phyloP scores from a whole-genome alignment of 2,888 invertebrate genomes.

The Sesamia inferens region DNA sequence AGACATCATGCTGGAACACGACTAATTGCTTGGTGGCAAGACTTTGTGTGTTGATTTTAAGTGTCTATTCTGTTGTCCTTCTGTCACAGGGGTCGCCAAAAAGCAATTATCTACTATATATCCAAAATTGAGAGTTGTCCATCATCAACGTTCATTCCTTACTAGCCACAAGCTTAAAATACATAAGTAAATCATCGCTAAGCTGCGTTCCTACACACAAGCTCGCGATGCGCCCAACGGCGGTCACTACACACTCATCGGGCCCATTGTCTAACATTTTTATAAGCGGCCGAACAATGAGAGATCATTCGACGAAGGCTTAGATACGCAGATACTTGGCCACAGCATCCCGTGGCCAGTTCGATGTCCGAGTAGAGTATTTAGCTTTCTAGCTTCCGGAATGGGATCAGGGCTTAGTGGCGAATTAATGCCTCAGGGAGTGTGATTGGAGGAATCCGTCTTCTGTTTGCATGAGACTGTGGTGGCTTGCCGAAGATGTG shows the following conservation, averaged over 20 bases:
- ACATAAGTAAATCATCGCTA: slow-evolving; percentile 30
- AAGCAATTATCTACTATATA: background rate
- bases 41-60: background rate
- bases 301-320: slow-evolving; percentile 71
- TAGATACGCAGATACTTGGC: slow-evolving; percentile 63
- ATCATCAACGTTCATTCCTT: too few relatives aligned
- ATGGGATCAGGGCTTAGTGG: slow-evolving; percentile 40
- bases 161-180: background rate
- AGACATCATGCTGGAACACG: too few relatives aligned
- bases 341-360: slow-evolving; percentile 53
- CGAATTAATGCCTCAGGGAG: slow-evolving; percentile 14
- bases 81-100: background rate
- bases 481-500: background rate
- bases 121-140: background rate
- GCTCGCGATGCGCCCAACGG: slow-evolving; percentile 66
- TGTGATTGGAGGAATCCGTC: slow-evolving; percentile 5
- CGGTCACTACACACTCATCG: slow-evolving; percentile 71
- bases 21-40: too few relatives aligned
- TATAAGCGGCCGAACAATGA: slow-evolving; percentile 72
- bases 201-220: slow-evolving; percentile 40
- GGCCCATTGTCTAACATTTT: slow-evolving; percentile 75
- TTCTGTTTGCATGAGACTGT: slow-evolving; percentile 21
- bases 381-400: slow-evolving; percentile 59
- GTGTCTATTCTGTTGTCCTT: background rate
- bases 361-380: slow-evolving; percentile 57